Evolutionary conservation across 2,888 invertebrate species (phyloP).

Genomic region (Acanthoscelides obtectus): DNA sequence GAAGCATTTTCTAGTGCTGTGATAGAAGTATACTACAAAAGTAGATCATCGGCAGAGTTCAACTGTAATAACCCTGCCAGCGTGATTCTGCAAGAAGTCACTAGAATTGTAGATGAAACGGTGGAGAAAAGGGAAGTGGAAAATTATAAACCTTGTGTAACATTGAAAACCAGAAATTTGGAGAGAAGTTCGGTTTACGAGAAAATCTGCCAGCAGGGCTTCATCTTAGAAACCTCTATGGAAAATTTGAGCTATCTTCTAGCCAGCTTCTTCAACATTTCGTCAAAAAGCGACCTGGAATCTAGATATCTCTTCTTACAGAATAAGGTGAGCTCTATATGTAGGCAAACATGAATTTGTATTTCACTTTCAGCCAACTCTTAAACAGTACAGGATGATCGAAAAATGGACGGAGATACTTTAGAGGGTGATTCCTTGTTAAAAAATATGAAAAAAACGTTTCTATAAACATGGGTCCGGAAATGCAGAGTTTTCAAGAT

Average conservation of each 20-base stretch:
- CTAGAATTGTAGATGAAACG: conserved; percentile 22
- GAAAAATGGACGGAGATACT: too few relatives aligned
- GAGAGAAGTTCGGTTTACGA: conserved; percentile 51
- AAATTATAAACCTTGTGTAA: conserved; percentile 28
- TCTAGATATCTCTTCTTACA: conserved; percentile 34
- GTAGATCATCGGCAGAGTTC: conserved; percentile 36
- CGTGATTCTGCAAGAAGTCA: conserved; percentile 50
- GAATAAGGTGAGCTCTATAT: conserved; percentile 1
- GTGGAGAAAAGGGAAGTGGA: conserved; percentile 22
- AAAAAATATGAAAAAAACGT: too few relatives aligned
- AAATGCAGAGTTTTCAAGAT: too few relatives aligned
- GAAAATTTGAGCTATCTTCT: conserved; percentile 4
- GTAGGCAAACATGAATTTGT: background rate
- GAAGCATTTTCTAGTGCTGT: conserved; percentile 57
- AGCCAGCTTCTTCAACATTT: background rate
- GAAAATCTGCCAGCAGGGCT: conserved; percentile 53
- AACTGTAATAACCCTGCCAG: conserved; percentile 47
- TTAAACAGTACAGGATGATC: too few relatives aligned
- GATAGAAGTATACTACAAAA: conserved; percentile 59
- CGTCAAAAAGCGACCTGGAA: conserved; percentile 38
- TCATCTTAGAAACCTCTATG: conserved; percentile 29
- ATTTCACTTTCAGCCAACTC: too few relatives aligned
- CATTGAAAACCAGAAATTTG: conserved; percentile 47
- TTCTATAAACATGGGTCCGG: too few relatives aligned
- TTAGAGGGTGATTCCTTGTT: too few relatives aligned